A percentile compares a stretch with the other conserved stretches of the same genome.
These are phyloP conservation scores for Hydrolagus colliei DNA, from an alignment of 2,797 vertebrate genomes.

Conservation along the genomic window DNA sequence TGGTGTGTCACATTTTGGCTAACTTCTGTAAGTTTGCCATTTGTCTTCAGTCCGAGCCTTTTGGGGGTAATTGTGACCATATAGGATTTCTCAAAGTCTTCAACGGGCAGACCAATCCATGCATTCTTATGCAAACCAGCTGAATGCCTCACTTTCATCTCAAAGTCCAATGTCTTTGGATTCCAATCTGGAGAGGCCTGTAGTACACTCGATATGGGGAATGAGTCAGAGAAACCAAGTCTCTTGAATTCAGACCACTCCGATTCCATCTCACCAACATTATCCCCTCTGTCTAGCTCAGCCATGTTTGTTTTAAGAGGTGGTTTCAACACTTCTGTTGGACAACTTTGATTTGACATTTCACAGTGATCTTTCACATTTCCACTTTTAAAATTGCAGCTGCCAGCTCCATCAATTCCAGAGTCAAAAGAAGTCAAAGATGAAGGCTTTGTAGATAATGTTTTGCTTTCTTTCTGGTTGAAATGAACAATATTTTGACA, in stretches of 20 bases:
- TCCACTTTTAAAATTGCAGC: constrained; percentile 42
- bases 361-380: constrained; percentile 37
- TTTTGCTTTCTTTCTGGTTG: neutral
- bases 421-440: constrained; percentile 60
- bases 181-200: constrained; percentile 48
- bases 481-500: neutral
- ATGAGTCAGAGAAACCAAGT: constrained; percentile 36
- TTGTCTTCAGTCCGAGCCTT: constrained; percentile 10
- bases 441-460: constrained; percentile 40
- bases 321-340: constrained; percentile 32
- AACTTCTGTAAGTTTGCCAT: neutral
- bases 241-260: constrained; percentile 37
- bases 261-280: constrained; percentile 38
- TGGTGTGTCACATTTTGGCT: neutral
- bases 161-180: constrained; percentile 48
- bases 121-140: constrained; percentile 52
- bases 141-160: constrained; percentile 53
- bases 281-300: constrained; percentile 39
- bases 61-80: constrained; percentile 52
- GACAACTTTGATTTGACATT: constrained; percentile 23
- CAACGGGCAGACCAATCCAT: constrained; percentile 61
- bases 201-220: constrained; percentile 42
- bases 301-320: constrained; percentile 24
- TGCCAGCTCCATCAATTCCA: constrained; percentile 52
- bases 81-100: constrained; percentile 57